Conservation (phyloP, 2,797 vertebrate genomes). For the Premnoplex brunnescens region DNA sequence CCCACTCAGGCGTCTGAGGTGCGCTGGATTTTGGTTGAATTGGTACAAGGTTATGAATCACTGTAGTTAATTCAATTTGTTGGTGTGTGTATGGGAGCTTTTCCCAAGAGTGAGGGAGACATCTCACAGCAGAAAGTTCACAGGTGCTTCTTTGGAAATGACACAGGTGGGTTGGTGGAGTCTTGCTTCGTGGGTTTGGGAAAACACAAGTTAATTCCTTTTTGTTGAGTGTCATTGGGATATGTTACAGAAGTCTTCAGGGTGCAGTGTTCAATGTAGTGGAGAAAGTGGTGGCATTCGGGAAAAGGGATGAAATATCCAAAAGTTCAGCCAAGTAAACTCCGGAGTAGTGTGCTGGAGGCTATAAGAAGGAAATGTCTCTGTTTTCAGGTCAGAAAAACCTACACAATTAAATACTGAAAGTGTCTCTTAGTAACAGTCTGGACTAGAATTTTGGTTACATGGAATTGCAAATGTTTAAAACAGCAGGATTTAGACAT, state of each 20-base stretch:
- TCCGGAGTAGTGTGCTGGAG: neutral
- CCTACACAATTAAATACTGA: neutral
- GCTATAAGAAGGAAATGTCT: neutral
- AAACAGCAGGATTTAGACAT: neutral
- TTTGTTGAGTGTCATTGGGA: neutral
- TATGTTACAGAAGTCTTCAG: neutral
- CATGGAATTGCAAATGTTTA: neutral
- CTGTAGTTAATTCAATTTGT: neutral
- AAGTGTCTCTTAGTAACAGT: neutral
- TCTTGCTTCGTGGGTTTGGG: neutral
- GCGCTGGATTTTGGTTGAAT: neutral
- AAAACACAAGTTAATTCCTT: neutral
- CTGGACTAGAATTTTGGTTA: neutral
- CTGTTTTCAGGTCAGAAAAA: neutral
- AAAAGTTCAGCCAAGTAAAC: neutral
- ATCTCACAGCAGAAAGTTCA: neutral
- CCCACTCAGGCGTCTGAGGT: neutral
- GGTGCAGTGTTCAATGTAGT: neutral
- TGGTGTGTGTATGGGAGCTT: neutral
- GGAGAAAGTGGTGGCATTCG: neutral
- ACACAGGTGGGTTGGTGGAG: neutral
- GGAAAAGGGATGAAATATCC: neutral
- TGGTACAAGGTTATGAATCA: neutral
- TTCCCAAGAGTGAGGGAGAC: neutral
- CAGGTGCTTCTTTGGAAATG: neutral